Evolutionary conservation across 2,888 invertebrate species (phyloP).

Genomic region (Blera fallax): DNA sequence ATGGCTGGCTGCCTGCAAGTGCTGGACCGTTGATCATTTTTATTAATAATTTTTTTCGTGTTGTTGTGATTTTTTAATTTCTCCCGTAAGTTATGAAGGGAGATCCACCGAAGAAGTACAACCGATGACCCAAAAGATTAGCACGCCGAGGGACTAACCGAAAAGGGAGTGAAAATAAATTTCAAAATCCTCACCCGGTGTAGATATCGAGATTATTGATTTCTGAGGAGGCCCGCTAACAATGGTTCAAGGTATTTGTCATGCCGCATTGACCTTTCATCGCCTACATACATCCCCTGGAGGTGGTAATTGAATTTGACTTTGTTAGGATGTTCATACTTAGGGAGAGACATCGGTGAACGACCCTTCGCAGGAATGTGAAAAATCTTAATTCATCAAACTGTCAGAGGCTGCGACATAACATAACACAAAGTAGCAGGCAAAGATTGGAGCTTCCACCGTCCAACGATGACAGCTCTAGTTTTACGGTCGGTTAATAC

Average conservation of each 20-base stretch:
- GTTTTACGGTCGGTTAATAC: conserved; percentile 72
- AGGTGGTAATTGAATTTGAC: conserved; percentile 65
- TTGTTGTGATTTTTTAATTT: conserved; percentile 50
- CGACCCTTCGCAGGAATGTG: conserved; percentile 51
- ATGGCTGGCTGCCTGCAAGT: conserved; percentile 26
- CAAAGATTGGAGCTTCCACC: conserved; percentile 9
- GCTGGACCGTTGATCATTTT: conserved; percentile 68
- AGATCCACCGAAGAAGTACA: conserved; percentile 41
- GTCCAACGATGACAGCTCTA: conserved; percentile 64
- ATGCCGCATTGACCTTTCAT: conserved; percentile 44
- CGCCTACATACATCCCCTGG: conserved; percentile 12
- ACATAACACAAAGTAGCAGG: conserved; percentile 56
- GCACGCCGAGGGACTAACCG: conserved; percentile 37
- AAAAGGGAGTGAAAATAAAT: conserved; percentile 69
- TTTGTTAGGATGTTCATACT: conserved; percentile 30
- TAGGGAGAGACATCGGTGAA: conserved; percentile 17
- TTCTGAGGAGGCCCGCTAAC: conserved; percentile 36
- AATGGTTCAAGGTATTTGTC: conserved; percentile 41
- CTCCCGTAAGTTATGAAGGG: conserved; percentile 66
- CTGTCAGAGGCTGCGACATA: conserved; percentile 62
- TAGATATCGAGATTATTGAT: conserved; percentile 67
- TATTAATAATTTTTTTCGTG: conserved; percentile 61
- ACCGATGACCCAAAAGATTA: conserved; percentile 70
- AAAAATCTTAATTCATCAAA: conserved; percentile 72
- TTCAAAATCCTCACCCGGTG: conserved; percentile 47